A percentile compares a stretch with the other conserved stretches of the same genome.
phyloP scores from a whole-genome alignment of 92 coral and sea anemone genomes.

The Phenganax stokvisi region DNA sequence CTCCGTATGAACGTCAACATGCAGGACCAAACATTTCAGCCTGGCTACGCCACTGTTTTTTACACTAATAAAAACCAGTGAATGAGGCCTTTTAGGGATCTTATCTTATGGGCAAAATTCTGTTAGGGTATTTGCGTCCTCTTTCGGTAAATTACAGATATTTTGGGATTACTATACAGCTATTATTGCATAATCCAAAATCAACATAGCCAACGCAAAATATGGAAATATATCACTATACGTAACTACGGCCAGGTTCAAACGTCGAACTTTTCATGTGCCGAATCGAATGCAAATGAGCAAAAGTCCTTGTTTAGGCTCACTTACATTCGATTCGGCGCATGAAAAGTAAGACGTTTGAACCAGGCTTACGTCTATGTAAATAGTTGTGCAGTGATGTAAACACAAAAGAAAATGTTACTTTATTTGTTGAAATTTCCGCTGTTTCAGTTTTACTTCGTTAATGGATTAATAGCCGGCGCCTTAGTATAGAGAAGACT shows the following conservation, averaged over 20 bases:
- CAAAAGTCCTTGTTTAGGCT: too few relatives aligned
- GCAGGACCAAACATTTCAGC: too few relatives aligned
- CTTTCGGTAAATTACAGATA: not conserved
- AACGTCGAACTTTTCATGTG: too few relatives aligned
- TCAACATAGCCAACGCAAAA: not conserved
- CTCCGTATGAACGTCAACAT: too few relatives aligned
- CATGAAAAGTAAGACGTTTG: too few relatives aligned
- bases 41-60: too few relatives aligned
- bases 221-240: not conserved
- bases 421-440: not conserved
- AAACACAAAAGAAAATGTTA: not conserved
- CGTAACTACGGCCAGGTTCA: too few relatives aligned
- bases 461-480: not conserved
- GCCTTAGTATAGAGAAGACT: not conserved
- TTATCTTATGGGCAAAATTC: not conserved
- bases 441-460: not conserved
- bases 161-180: not conserved
- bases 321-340: too few relatives aligned
- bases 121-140: not conserved
- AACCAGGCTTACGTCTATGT: too few relatives aligned
- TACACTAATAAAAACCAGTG: not conserved
- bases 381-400: not conserved
- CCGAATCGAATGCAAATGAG: too few relatives aligned
- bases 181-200: not conserved
- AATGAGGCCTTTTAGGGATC: not conserved